Conservation (phyloP, 1,140 invertebrate genomes). For the Diprion similis region DNA sequence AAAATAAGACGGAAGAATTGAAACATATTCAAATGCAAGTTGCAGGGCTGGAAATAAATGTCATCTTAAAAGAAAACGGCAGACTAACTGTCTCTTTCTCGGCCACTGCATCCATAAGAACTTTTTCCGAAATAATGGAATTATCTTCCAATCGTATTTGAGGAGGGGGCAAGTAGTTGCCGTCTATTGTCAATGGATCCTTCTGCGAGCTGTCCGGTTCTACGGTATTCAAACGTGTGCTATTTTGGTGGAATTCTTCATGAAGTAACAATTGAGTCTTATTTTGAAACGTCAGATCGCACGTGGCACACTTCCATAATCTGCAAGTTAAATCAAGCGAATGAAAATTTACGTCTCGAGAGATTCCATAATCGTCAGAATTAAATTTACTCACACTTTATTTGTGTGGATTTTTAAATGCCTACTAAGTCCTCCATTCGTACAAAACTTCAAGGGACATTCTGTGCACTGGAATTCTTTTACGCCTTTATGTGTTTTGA, state of each 20-base stretch:
- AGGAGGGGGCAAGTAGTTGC: not conserved
- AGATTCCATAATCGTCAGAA: not conserved
- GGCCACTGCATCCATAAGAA: slow-evolving; percentile 59
- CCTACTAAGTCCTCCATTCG: slow-evolving; percentile 52
- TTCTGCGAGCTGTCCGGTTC: slow-evolving; percentile 34
- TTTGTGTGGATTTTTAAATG: slow-evolving; percentile 57
- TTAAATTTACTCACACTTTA: slow-evolving; percentile 38
- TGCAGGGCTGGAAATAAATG: too few relatives aligned
- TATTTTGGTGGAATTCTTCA: slow-evolving; percentile 32
- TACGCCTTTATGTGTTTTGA: slow-evolving; percentile 60
- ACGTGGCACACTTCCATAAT: slow-evolving; percentile 34
- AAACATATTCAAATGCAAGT: too few relatives aligned
- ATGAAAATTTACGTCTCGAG: not conserved
- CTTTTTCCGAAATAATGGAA: slow-evolving; percentile 60
- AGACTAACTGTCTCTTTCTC: slow-evolving; percentile 46
- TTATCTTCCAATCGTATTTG: slow-evolving; percentile 25
- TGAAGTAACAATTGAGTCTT: slow-evolving; percentile 37
- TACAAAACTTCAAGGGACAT: slow-evolving; percentile 60
- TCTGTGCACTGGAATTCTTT: slow-evolving; percentile 55
- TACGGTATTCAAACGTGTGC: slow-evolving; percentile 27
- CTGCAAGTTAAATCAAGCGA: slow-evolving; percentile 20
- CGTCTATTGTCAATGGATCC: slow-evolving; percentile 22
- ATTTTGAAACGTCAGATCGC: slow-evolving; percentile 33
- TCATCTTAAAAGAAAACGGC: too few relatives aligned
- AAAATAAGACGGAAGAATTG: too few relatives aligned